Evolutionary conservation across 2,888 invertebrate species (phyloP), one percentile per base, ranked within the genome.

Genomic region (Sclerodermus sp.): DNA sequence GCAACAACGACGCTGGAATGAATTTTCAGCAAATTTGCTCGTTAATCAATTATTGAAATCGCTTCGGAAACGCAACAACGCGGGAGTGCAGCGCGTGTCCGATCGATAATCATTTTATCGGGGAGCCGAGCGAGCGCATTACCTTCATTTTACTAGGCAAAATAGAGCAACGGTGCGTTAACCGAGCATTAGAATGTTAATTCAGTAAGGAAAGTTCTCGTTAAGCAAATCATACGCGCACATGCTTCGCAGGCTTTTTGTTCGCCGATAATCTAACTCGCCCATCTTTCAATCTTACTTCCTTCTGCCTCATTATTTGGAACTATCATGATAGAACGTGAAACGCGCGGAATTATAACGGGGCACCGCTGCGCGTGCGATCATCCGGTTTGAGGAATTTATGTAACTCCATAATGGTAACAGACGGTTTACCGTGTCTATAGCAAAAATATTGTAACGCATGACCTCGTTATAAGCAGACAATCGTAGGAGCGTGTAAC

Each of bases 351-450:
- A 46, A 54, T 51, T 47, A 48, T 56, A 55, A 53, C 57, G 36
- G 46, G 8, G 23, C 23, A 8, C 4, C 23, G 4, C 23, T 23
- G 8, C 8, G 4, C 23, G 23, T 23, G 23, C 52, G 53, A 64
- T 60, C 55, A 55, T 45, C 36, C 51, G 55, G 62, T 66, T 58
- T 57, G 48, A 52, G 49, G 51, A 57, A 62, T 64, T 62, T 60
- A 55, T 58, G 53, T 46, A 57, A 57, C 55, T 50, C 53, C 56
- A 23, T 23, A 23, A 23, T 23, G 23, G 8, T 23, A 23, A 23
- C 23, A 8, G 23, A 23, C 23, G 23, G 23, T 23, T 5, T 23
- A 23, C 23, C 3, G 3, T 23, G 23, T n/a, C n/a, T 8, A 23
- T 5, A 23, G 23, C 23, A 8, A 23, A 23, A 3, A 23, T 5